A percentile compares a stretch with the other conserved stretches of the same genome.
Evolutionary conservation across 2,113 vertebrate species (phyloP).

Genomic region (Pavo muticus): DNA sequence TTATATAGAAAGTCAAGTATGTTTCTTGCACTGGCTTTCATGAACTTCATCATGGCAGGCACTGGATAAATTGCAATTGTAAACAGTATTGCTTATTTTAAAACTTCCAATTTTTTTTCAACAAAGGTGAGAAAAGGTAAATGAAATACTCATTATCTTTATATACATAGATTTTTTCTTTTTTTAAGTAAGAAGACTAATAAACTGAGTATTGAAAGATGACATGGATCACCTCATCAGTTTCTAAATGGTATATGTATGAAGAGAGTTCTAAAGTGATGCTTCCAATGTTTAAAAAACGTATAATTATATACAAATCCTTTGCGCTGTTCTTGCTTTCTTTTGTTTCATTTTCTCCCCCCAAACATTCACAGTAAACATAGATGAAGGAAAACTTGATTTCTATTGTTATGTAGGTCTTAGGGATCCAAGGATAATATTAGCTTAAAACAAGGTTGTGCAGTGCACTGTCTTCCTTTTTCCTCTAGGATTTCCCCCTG

Average conservation of each 20-base stretch:
- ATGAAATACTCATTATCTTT: not conserved
- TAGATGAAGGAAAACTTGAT: not conserved
- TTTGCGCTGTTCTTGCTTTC: not conserved
- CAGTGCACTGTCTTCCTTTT: not conserved
- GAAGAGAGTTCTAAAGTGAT: conserved; percentile 8
- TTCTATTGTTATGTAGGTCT: not conserved
- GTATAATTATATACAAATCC: not conserved
- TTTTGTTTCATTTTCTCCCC: not conserved
- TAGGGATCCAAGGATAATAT: not conserved
- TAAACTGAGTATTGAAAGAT: not conserved
- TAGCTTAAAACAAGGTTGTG: not conserved
- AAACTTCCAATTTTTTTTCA: not conserved
- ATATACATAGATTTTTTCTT: not conserved
- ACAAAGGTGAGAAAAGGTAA: not conserved
- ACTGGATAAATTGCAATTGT: not conserved
- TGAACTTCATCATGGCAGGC: not conserved
- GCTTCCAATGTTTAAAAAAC: not conserved
- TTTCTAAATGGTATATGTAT: not conserved
- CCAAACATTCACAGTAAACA: not conserved
- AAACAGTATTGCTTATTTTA: not conserved
- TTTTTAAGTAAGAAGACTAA: not conserved
- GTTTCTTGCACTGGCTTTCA: not conserved
- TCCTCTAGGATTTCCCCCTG: conserved; percentile 2
- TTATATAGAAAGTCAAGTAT: not conserved
- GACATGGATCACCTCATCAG: not conserved